Evolutionary conservation across 2,888 invertebrate species (phyloP).

Genomic region (Melanchra persicariae): DNA sequence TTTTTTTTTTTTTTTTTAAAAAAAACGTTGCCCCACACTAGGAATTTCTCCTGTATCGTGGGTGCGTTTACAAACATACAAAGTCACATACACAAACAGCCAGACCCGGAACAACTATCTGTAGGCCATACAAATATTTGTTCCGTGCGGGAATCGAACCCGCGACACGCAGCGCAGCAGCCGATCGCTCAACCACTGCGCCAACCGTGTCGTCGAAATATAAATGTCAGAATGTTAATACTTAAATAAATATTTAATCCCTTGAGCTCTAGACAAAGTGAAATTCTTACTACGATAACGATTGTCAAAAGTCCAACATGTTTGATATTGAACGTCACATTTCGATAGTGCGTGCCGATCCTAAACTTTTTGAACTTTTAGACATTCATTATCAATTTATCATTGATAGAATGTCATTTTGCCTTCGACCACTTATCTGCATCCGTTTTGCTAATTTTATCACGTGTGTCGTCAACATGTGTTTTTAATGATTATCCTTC

Average conservation of each 20-base stretch:
- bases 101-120: no score
- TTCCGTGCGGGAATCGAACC: no score
- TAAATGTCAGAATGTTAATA: slow-evolving; percentile 27
- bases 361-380: not conserved
- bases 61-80: no score
- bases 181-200: no score
- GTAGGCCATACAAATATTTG: no score
- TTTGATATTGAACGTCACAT: not conserved
- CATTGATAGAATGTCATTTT: not conserved
- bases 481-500: slow-evolving; percentile 35
- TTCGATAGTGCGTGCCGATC: not conserved
- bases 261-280: not conserved
- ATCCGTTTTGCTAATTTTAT: slow-evolving; percentile 45
- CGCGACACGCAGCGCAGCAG: no score
- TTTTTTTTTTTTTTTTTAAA: no score
- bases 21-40: no score
- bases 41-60: no score
- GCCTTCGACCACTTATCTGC: not conserved
- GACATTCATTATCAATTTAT: not conserved
- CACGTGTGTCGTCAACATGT: slow-evolving; percentile 23
- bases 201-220: no score
- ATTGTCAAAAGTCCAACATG: not conserved
- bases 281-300: not conserved
- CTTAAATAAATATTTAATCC: slow-evolving; percentile 30
- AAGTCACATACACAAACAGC: no score